These are phyloP conservation scores for Penaeus indicus DNA, from an alignment of 1,140 invertebrate genomes.

Conservation along the genomic window DNA sequence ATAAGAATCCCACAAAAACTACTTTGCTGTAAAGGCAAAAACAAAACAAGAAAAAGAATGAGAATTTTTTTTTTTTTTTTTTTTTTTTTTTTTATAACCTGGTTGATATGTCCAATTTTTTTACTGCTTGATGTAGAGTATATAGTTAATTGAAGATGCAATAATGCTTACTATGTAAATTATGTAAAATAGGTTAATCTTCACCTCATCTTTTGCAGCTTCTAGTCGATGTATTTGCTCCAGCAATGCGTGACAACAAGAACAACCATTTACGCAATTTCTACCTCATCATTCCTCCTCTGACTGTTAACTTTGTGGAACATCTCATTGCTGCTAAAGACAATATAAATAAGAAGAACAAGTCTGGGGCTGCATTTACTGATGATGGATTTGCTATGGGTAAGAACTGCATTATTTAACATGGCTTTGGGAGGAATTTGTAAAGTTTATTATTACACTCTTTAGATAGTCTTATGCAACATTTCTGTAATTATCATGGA, in stretches of 20 bases:
- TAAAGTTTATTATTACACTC: not conserved
- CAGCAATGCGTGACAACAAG: constrained; percentile 86
- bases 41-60: not conserved
- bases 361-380: constrained; percentile 88
- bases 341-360: constrained; percentile 88
- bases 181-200: not conserved
- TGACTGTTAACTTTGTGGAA: constrained; percentile 96
- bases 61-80: too few relatives aligned
- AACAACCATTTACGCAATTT: constrained; percentile 95
- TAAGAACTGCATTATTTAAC: constrained; percentile 68
- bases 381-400: constrained; percentile 99
- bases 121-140: not conserved
- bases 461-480: not conserved
- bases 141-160: not conserved
- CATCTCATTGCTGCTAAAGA: constrained; percentile 93
- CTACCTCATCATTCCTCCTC: constrained; percentile 91
- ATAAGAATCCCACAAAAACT: too few relatives aligned
- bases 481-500: too few relatives aligned
- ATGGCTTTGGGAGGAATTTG: too few relatives aligned
- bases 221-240: constrained; percentile 91
- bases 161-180: not conserved
- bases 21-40: too few relatives aligned
- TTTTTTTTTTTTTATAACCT: too few relatives aligned
- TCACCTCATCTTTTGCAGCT: constrained; percentile 73
- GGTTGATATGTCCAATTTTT: not conserved